Evolutionary conservation across 2,888 invertebrate species (phyloP).

Genomic region (Notodonta dromedarius): DNA sequence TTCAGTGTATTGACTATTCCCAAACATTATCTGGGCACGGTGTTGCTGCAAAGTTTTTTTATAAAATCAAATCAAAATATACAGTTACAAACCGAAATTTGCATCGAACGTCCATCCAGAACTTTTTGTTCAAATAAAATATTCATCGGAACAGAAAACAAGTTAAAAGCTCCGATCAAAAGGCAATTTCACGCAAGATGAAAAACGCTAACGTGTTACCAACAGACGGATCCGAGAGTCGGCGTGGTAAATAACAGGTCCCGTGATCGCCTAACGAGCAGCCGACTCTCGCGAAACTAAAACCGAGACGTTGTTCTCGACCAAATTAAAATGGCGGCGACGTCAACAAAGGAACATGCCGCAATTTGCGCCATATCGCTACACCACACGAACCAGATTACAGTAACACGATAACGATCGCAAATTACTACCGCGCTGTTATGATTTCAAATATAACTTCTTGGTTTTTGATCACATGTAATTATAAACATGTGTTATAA

Average conservation of each 20-base stretch:
- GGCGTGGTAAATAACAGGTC: constrained; percentile 46
- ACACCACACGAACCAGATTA: constrained; percentile 41
- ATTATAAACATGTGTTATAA: background rate
- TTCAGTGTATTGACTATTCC: constrained; percentile 9
- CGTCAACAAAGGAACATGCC: constrained; percentile 50
- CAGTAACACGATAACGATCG: constrained; percentile 43
- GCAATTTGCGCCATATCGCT: constrained; percentile 48
- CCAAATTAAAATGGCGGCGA: constrained; percentile 63
- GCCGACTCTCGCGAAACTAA: constrained; percentile 41
- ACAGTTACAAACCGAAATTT: constrained; percentile 11
- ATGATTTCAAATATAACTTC: constrained; percentile 16
- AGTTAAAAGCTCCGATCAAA: constrained; percentile 47
- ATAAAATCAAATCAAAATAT: constrained; percentile 12
- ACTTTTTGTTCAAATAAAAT: constrained; percentile 37
- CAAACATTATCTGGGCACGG: constrained; percentile 5
- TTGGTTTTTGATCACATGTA: constrained; percentile 8
- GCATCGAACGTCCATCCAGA: constrained; percentile 22
- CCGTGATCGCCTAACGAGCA: constrained; percentile 41
- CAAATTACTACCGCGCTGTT: constrained; percentile 33
- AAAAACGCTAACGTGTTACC: constrained; percentile 60
- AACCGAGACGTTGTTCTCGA: constrained; percentile 47
- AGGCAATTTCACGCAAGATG: constrained; percentile 64
- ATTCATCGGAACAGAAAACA: constrained; percentile 33
- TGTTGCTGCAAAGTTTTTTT: constrained; percentile 1
- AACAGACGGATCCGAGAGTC: constrained; percentile 48